Conservation (phyloP, 2,888 invertebrate genomes). For the Stegophylla sp. region DNA sequence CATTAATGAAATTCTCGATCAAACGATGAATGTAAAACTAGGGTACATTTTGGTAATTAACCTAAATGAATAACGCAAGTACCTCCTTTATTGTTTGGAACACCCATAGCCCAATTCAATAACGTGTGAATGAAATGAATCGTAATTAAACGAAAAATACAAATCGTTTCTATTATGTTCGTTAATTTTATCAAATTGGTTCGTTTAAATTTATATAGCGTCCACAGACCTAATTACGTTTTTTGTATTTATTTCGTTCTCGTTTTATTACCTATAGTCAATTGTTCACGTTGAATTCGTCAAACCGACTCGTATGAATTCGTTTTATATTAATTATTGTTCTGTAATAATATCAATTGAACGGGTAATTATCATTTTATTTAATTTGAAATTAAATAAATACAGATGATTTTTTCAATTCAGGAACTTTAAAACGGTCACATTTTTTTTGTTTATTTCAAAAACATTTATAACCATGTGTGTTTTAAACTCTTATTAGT, state of each 20-base stretch:
- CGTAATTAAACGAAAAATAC: not conserved
- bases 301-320: not conserved
- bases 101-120: no score
- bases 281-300: slow-evolving; percentile 14
- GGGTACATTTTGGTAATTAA: no score
- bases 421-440: no score
- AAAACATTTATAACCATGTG: no score
- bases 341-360: not conserved
- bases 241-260: not conserved
- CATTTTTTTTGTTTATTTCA: no score
- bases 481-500: no score
- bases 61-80: no score
- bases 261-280: slow-evolving; percentile 5
- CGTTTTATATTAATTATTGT: not conserved
- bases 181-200: not conserved
- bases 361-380: not conserved
- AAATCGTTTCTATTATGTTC: slow-evolving; percentile 3
- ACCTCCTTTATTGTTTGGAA: no score
- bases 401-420: not conserved
- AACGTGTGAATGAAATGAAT: not conserved
- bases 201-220: not conserved
- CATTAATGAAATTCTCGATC: no score
- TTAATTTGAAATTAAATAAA: not conserved
- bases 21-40: no score
- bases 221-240: not conserved